phyloP scores from a whole-genome alignment of 2,888 invertebrate genomes.

The Caenorhabditis panamensis region DNA sequence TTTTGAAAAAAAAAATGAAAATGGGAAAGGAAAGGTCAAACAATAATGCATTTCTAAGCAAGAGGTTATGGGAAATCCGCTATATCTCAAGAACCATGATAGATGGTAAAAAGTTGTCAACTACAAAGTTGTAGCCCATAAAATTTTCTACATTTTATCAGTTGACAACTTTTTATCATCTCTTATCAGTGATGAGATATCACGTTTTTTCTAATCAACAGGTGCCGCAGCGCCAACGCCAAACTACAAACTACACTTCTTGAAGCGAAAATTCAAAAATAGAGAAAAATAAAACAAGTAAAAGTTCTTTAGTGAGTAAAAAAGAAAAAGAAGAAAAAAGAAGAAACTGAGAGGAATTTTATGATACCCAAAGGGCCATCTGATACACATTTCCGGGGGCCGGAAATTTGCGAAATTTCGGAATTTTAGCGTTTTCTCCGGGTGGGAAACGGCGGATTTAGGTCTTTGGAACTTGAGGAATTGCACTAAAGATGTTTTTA shows the following conservation, averaged over 20 bases:
- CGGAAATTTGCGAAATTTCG: conserved; percentile 1
- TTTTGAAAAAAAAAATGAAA: background rate
- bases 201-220: too few relatives aligned
- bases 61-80: background rate
- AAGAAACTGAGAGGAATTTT: conserved; percentile 1
- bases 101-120: too few relatives aligned
- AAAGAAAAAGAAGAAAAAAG: conserved; percentile 11
- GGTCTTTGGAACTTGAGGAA: background rate
- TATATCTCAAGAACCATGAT: background rate
- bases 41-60: conserved; percentile 2
- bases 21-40: too few relatives aligned
- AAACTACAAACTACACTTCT: too few relatives aligned
- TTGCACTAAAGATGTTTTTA: background rate
- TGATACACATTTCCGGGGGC: background rate
- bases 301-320: background rate
- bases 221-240: too few relatives aligned
- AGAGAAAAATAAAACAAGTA: background rate
- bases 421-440: background rate
- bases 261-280: background rate
- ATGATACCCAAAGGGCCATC: conserved; percentile 34
- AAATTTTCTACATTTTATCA: too few relatives aligned
- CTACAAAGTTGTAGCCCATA: too few relatives aligned
- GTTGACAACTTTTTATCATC: too few relatives aligned
- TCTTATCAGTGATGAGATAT: background rate
- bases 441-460: background rate